Conservation (phyloP, 1,140 invertebrate genomes). For the Aphaenogaster rudis region DNA sequence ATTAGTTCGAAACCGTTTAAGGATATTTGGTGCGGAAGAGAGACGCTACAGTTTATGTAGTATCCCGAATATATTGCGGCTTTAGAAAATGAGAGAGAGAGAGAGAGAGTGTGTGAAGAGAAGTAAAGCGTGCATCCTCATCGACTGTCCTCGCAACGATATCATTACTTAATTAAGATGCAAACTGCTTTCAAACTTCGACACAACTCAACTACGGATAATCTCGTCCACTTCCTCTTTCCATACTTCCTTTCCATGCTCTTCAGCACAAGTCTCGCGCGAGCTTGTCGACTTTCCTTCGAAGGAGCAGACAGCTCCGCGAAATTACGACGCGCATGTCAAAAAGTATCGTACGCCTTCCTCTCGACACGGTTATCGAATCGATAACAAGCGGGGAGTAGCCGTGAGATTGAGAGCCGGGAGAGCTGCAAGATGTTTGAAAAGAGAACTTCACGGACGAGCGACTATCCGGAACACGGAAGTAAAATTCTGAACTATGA, state of each 20-base stretch:
- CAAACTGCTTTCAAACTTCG: slow-evolving; percentile 72
- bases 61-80: slow-evolving; percentile 41
- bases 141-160: slow-evolving; percentile 61
- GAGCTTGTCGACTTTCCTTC: slow-evolving; percentile 36
- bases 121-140: slow-evolving; percentile 25
- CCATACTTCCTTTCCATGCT: not conserved
- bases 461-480: slow-evolving; percentile 29
- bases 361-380: slow-evolving; percentile 11
- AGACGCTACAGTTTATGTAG: slow-evolving; percentile 6
- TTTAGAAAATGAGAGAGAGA: slow-evolving; percentile 3
- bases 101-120: not conserved
- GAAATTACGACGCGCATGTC: slow-evolving; percentile 45
- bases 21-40: slow-evolving; percentile 18
- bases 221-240: slow-evolving; percentile 42
- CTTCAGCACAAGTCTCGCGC: not conserved
- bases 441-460: slow-evolving; percentile 38
- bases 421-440: slow-evolving; percentile 29
- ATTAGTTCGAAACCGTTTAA: slow-evolving; percentile 62
- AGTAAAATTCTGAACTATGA: slow-evolving; percentile 56
- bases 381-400: slow-evolving; percentile 43
- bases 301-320: slow-evolving; percentile 25
- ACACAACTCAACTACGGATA: slow-evolving; percentile 57
- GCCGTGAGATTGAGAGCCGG: slow-evolving; percentile 38
- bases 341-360: slow-evolving; percentile 42
- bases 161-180: slow-evolving; percentile 77